Base-by-base conservation (phyloP, 2,888 invertebrate genomes). In the Drosophila ochracea region DNA sequence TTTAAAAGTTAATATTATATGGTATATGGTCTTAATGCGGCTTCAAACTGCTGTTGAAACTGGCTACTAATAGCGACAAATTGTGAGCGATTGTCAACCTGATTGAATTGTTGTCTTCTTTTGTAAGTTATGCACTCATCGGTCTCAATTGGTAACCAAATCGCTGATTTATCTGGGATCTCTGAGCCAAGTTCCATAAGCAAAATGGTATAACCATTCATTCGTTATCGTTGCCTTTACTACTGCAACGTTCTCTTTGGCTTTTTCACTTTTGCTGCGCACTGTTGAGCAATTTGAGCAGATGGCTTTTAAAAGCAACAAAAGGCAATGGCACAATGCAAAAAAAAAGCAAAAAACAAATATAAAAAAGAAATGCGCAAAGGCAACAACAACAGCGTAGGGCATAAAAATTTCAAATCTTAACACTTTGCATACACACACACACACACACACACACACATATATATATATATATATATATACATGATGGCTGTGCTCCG, bases 331-430 rank as follows among this genome's bases (percentile, higher is more conserved):
- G 49, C 57, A 61, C 49, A 66, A 59, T 64, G 55, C 67, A 65
- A 57, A 69, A 52, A 33, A 57, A 64, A 65, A 50, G 16, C 11
- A 16, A 43, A 52, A n/a, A 49, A 53, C 21, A 4, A 25, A 41
- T 61, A 53, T 43, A 43, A 65, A 49, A 65, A 60, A 59, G 64
- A 86, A 74, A 74, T 67, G 76, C 73, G 73, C 63, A 78, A 65
- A 62, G 70, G 55, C 60, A 68, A 57, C 61, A 70, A 78, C 70
- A 65, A 49, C 39, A 65, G 61, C 41, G 69, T 64, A 54, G 52
- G 83, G 88, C 83, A 84, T 76, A 78, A 73, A 84, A 85, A 85
- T 79, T 77, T 83, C 81, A 88, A 84, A 85, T 84, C 84, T 85
- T 85, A 85, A 84, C 84, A 88, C 86, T 88, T 88, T 88, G 81